Conservation (phyloP, 2,888 invertebrate genomes). For the Cosmia trapezina region DNA sequence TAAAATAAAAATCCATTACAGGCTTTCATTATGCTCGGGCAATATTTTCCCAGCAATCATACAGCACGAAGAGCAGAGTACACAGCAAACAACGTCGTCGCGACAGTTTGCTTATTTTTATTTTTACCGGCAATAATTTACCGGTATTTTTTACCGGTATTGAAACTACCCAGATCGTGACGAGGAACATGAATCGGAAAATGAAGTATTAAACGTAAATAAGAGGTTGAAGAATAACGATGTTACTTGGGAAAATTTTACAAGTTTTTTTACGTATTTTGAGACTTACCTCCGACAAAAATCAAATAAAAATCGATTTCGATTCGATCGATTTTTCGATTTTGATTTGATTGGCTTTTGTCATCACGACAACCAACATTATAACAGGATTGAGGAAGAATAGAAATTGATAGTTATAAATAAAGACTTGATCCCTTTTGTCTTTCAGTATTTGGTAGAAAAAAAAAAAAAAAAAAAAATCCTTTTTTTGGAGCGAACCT, state of each 20-base stretch:
- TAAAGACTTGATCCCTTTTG: no score
- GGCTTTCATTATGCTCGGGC: slow-evolving; percentile 43
- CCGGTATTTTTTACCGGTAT: slow-evolving; percentile 47
- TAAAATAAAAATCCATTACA: slow-evolving; percentile 48
- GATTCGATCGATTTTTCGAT: not conserved
- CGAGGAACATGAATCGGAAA: slow-evolving; percentile 42
- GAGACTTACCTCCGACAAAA: not conserved
- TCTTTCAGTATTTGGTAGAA: no score
- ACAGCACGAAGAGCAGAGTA: slow-evolving; percentile 39
- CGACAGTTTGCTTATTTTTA: slow-evolving; percentile 50
- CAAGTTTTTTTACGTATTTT: not conserved
- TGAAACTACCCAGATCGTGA: slow-evolving; percentile 57
- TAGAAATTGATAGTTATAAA: no score
- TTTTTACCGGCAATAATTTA: slow-evolving; percentile 30
- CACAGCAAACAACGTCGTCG: slow-evolving; percentile 54
- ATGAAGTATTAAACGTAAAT: slow-evolving; percentile 44
- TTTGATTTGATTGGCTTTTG: not conserved
- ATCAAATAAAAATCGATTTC: no score
- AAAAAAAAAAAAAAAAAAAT: no score
- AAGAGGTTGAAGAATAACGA: slow-evolving; percentile 19
- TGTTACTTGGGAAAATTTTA: slow-evolving; percentile 14
- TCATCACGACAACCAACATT: not conserved
- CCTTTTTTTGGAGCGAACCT: no score
- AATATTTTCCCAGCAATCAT: slow-evolving; percentile 63
- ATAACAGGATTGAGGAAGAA: not conserved